phyloP scores from a whole-genome alignment of 2,797 vertebrate genomes.

The Pogoniulus pusillus region DNA sequence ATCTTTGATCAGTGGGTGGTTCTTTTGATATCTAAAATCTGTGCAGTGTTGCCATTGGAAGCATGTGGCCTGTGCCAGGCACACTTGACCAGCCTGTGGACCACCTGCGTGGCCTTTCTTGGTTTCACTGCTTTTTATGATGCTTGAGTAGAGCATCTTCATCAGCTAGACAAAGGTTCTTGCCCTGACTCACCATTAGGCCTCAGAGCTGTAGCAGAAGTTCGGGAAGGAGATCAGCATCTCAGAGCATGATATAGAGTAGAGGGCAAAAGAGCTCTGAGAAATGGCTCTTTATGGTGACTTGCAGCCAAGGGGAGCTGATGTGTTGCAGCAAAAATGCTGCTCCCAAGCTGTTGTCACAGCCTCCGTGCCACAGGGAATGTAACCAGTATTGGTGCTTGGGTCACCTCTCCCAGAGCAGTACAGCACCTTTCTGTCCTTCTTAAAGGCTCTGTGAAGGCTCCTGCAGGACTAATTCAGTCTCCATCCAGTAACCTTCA shows the following conservation, averaged over 20 bases:
- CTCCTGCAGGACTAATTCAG: background rate
- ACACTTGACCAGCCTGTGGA: background rate
- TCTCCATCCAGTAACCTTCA: background rate
- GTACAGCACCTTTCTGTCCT: background rate
- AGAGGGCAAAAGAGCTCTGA: background rate
- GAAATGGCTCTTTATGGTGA: background rate
- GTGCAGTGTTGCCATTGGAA: background rate
- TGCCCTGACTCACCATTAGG: fast-evolving
- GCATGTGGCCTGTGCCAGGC: background rate
- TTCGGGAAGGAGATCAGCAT: background rate
- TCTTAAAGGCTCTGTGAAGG: background rate
- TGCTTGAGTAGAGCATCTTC: background rate
- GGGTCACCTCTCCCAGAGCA: fast-evolving
- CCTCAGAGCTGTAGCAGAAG: background rate
- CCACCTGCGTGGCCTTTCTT: fast-evolving
- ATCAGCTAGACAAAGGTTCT: background rate
- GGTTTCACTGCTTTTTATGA: background rate
- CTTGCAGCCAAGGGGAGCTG: background rate
- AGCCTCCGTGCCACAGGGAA: background rate
- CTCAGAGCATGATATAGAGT: fast-evolving
- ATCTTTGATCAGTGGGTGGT: background rate
- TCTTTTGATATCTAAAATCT: background rate
- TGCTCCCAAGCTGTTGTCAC: background rate
- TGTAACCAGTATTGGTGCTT: fast-evolving
- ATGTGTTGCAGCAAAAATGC: background rate